Evolutionary conservation across 2,797 vertebrate genomes (phyloP).

Genomic region (Paratrypauchen microcephalus): DNA sequence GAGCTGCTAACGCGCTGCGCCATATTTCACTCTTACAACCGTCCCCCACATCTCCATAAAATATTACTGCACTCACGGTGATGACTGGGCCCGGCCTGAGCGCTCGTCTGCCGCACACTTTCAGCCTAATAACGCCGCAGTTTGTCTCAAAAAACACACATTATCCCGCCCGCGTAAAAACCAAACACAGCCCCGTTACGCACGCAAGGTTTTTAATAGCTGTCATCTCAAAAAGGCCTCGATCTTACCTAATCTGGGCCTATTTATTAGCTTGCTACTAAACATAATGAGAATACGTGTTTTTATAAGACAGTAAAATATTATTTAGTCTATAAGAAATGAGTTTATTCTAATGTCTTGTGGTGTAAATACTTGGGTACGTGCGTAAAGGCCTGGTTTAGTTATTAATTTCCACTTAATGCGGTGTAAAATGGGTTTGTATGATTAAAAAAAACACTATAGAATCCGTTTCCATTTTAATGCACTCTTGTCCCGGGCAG

Average conservation of each 20-base stretch:
- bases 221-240: background rate
- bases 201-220: conserved; percentile 19
- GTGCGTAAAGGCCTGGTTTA: background rate
- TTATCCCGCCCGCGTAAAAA: conserved; percentile 43
- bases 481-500: conserved; percentile 52
- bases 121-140: conserved; percentile 44
- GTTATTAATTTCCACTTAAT: background rate
- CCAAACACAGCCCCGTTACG: conserved; percentile 18
- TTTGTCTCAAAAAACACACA: conserved; percentile 46
- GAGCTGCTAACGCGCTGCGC: conserved; percentile 57
- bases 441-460: background rate
- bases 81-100: conserved; percentile 57
- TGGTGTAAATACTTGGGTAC: background rate
- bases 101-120: conserved; percentile 26
- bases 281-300: background rate
- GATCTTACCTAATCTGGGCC: background rate
- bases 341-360: background rate
- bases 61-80: conserved; percentile 74
- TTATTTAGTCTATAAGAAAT: background rate
- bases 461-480: conserved; percentile 42
- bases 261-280: conserved; percentile 1
- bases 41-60: conserved; percentile 75
- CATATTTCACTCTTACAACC: conserved; percentile 77
- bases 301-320: background rate
- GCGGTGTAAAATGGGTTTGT: background rate